A percentile compares a stretch with the other conserved stretches of the same genome.
Evolutionary conservation across 2,113 vertebrate genomes (phyloP).

Genomic region (Cisticola juncidis): DNA sequence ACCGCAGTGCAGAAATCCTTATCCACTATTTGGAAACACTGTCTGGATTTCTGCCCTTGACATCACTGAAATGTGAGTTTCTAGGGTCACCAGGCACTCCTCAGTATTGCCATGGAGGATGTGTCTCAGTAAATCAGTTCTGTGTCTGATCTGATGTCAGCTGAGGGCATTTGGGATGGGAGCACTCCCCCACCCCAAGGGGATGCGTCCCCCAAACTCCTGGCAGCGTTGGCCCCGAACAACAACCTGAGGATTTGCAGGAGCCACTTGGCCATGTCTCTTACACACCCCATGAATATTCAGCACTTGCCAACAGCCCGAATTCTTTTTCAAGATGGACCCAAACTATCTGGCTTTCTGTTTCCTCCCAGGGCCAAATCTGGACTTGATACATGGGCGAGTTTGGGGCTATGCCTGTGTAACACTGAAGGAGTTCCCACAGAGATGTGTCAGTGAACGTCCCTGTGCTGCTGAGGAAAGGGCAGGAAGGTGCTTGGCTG

Average conservation of each 20-base stretch:
- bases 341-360: background rate
- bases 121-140: background rate
- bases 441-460: accelerated
- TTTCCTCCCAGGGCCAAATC: background rate
- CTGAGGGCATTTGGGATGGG: background rate
- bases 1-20: background rate
- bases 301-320: background rate
- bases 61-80: background rate
- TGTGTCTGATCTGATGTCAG: background rate
- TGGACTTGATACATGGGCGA: background rate
- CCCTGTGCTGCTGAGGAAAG: background rate
- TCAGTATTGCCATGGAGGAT: background rate
- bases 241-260: background rate
- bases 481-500: background rate
- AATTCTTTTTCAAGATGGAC: background rate
- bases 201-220: accelerated
- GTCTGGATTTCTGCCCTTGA: background rate
- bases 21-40: background rate
- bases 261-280: background rate
- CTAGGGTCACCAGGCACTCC: background rate
- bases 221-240: too few relatives aligned
- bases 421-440: background rate
- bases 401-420: background rate
- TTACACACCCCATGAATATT: too few relatives aligned
- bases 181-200: background rate